Percentiles rank a stretch among this genome's conserved stretches.
Conservation (phyloP, 2,888 invertebrate genomes). For the Alentia gelatinosa region DNA sequence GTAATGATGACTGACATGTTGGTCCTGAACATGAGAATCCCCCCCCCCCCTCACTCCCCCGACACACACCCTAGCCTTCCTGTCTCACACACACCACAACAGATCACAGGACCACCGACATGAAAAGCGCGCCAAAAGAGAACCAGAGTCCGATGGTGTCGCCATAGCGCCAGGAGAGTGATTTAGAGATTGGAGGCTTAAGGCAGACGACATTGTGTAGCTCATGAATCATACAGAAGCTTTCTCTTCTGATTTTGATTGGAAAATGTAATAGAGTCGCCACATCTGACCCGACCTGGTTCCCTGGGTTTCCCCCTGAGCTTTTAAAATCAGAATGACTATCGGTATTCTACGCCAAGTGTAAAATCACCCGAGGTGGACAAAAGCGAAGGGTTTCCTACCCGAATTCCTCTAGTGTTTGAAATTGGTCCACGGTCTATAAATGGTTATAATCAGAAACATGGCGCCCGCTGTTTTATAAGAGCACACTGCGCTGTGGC, state of each 20-base stretch:
- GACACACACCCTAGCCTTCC: neutral
- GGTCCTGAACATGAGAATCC: neutral
- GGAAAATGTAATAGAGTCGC: neutral
- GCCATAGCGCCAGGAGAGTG: neutral
- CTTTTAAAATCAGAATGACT: no score
- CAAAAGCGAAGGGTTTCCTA: no score
- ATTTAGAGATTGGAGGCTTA: neutral
- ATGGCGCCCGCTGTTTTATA: no score
- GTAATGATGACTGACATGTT: constrained; percentile 7
- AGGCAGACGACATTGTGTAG: neutral
- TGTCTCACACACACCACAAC: neutral
- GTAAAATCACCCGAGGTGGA: no score
- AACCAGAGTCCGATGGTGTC: neutral
- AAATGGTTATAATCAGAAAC: no score
- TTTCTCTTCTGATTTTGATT: neutral
- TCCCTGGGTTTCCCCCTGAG: neutral
- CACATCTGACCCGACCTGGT: neutral
- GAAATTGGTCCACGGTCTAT: no score
- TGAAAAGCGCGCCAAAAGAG: neutral
- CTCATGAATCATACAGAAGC: constrained; percentile 2
- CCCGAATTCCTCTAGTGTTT: no score
- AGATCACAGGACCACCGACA: neutral
- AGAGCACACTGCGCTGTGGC: no score
- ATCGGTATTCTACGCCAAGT: no score
- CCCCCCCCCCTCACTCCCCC: neutral